Evolutionary conservation across 2,797 vertebrate species (phyloP).

Genomic region (Microctenopoma stevenorrisi): DNA sequence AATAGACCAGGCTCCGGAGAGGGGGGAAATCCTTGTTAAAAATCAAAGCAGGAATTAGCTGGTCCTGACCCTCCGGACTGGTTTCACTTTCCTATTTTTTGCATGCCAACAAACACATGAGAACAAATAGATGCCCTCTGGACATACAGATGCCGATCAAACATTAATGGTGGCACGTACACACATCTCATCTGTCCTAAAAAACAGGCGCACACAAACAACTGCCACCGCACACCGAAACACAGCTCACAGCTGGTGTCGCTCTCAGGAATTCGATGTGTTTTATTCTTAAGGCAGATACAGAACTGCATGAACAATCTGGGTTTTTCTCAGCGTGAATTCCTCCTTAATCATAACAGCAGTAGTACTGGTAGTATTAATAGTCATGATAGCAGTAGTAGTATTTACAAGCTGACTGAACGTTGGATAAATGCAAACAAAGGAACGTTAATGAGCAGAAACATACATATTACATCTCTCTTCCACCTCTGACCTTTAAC

Average conservation of each 20-base stretch:
- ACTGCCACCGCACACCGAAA: constrained; percentile 2
- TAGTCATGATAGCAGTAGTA: neutral
- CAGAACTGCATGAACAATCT: too few species aligned
- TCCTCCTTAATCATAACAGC: neutral
- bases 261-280: constrained; percentile 12
- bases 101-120: constrained; percentile 27
- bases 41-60: constrained; percentile 68
- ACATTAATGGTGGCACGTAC: neutral
- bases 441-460: neutral
- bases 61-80: constrained; percentile 42
- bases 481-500: constrained; percentile 33
- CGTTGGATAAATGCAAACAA: neutral
- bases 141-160: neutral
- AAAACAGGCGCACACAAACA: constrained; percentile 12
- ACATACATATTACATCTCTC: neutral
- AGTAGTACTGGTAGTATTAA: neutral
- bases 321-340: neutral
- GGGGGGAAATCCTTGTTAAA: constrained; percentile 67
- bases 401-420: neutral
- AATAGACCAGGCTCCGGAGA: constrained; percentile 53
- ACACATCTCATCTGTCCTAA: neutral
- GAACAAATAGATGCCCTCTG: constrained; percentile 5
- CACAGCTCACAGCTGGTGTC: constrained; percentile 34
- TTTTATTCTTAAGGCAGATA: too few species aligned
- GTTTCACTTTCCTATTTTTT: constrained; percentile 38